Base-by-base conservation (phyloP, 1,140 invertebrate genomes). In the Onthophagus taurus region DNA sequence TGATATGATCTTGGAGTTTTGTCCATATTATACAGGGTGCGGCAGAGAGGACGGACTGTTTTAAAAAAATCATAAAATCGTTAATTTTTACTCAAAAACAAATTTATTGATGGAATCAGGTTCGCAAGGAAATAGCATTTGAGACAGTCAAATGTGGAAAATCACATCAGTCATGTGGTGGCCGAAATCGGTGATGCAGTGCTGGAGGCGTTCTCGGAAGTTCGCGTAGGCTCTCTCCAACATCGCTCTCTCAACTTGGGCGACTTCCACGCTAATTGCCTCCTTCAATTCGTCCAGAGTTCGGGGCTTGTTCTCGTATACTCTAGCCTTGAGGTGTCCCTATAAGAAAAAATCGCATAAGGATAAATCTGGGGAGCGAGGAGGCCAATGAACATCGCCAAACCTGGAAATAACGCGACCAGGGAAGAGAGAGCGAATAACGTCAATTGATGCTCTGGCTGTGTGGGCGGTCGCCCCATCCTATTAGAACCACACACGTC, bases 311-410 rank as follows among this genome's bases (percentile, higher is more conserved):
- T 45, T 9, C 11, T 2, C 29, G 20, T 64, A 64, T 13, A 60
- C 52, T 38, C 46, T 33, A 39, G 56, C 51, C 50, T 63, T 65
- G 3, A 66, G 36, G 37, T 53, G 57, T n/a, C 55, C 64, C 63
- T 58, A 63, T 37, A 64, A 52, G 51, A 64, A 66, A 55, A 61
- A 67, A 53, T 68, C 64, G 41, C 62, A 44, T 24, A 55, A 54
- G 29, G 54, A 64, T 38, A 67, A 48, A 50, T 70, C 65, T 5
- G 65, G 64, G 14, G 56, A 68, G 26, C 58, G 45, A 39, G 65
- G 47, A 45, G 61, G 64, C 66, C 64, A 67, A 31, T 29, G 13
- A 47, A 66, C 51, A 36, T 55, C 51, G 37, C 60, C 61, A 51
- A 53, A 54, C 39, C 48, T 50, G 42, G 45, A 47, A 38, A 59